A percentile compares a stretch with the other conserved stretches of the same genome.
phyloP scores from a whole-genome alignment of 2,888 invertebrate genomes.

The Sinopyrophorus schimmeli region DNA sequence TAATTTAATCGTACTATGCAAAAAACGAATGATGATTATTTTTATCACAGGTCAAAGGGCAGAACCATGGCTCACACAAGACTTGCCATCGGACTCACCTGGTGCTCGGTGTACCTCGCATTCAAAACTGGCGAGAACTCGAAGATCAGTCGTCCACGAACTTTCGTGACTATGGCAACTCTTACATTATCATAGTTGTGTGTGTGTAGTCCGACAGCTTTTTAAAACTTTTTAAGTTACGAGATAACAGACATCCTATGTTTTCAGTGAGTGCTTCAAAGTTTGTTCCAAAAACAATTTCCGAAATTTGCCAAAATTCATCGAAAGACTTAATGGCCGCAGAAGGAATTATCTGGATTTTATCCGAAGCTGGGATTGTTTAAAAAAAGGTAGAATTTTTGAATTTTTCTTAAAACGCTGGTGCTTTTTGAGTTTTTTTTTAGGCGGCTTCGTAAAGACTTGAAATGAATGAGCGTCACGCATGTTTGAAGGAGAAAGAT shows the following conservation, averaged over 20 bases:
- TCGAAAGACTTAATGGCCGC: too few species aligned
- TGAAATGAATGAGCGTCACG: slow-evolving; percentile 10
- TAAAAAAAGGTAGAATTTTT: too few species aligned
- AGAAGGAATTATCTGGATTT: too few species aligned
- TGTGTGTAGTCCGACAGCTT: slow-evolving; percentile 43
- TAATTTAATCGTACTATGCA: too few species aligned
- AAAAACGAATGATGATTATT: slow-evolving; percentile 1
- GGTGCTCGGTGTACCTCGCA: slow-evolving; percentile 21
- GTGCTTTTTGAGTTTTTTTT: too few species aligned
- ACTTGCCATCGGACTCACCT: slow-evolving; percentile 30
- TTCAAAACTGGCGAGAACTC: slow-evolving; percentile 33
- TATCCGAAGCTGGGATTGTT: too few species aligned
- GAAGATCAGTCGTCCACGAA: slow-evolving; percentile 46
- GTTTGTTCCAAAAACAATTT: slow-evolving; percentile 1
- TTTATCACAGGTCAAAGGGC: slow-evolving; percentile 3
- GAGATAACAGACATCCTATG: slow-evolving; percentile 32
- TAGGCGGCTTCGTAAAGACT: too few species aligned
- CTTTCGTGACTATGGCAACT: slow-evolving; percentile 43
- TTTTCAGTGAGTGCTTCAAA: slow-evolving; percentile 19
- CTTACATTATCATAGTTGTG: slow-evolving; percentile 43
- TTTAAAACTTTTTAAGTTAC: slow-evolving; percentile 39
- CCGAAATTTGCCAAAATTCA: slow-evolving; percentile 5
- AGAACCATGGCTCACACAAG: slow-evolving; percentile 18
- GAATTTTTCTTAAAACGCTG: too few species aligned
- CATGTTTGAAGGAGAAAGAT: slow-evolving; percentile 2